A percentile compares a stretch with the other conserved stretches of the same genome.
These are phyloP conservation scores for Ia io DNA, from an alignment of 2,113 vertebrate species.

Conservation along the genomic window DNA sequence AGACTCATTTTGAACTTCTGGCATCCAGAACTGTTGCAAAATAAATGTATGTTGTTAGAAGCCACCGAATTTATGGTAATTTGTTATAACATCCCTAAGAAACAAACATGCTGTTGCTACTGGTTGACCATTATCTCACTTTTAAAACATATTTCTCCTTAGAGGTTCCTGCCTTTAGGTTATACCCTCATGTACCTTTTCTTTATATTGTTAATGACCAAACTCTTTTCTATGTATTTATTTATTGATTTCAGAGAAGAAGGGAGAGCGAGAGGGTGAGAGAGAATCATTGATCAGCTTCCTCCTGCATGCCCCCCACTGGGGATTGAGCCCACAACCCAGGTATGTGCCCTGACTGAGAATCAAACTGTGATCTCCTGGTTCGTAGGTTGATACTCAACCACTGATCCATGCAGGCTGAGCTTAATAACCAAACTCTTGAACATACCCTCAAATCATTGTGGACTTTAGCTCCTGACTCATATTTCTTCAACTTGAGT, in stretches of 20 bases:
- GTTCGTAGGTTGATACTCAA: too few relatives aligned
- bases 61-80: background rate
- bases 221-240: background rate
- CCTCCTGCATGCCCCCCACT: too few relatives aligned
- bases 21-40: background rate
- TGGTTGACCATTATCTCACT: background rate
- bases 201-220: background rate
- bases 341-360: too few relatives aligned
- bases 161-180: background rate
- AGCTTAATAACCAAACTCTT: background rate
- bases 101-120: fast-evolving
- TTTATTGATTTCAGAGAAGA: too few relatives aligned
- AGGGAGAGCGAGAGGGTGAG: too few relatives aligned
- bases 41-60: background rate
- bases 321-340: too few relatives aligned
- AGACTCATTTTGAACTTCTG: background rate
- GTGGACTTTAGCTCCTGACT: background rate
- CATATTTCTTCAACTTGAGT: background rate
- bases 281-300: too few relatives aligned
- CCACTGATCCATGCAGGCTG: too few relatives aligned
- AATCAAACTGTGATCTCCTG: too few relatives aligned
- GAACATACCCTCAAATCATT: background rate
- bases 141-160: background rate
- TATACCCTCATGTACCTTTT: background rate
- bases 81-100: background rate